Conservation (phyloP, 2,797 vertebrate genomes). For the Crenuchus spilurus region DNA sequence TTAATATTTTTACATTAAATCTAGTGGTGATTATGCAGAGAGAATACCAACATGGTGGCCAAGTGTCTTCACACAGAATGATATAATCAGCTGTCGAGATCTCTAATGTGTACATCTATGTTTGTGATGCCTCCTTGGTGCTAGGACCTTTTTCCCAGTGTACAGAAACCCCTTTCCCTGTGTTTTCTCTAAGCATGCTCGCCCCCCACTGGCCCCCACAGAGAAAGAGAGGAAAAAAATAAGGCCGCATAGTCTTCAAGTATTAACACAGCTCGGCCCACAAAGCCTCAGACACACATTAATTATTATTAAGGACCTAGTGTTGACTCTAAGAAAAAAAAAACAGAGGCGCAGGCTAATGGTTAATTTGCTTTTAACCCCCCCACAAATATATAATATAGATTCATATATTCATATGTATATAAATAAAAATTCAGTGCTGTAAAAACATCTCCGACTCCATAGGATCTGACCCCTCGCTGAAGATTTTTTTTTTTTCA, state of each 20-base stretch:
- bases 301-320: slow-evolving; percentile 73
- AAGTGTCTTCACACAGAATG: not conserved
- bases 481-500: slow-evolving; percentile 68
- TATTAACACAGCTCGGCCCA: slow-evolving; percentile 74
- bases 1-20: no score
- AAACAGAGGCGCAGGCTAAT: slow-evolving; percentile 67
- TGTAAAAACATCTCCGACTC: slow-evolving; percentile 82
- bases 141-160: slow-evolving; percentile 59
- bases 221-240: slow-evolving; percentile 66
- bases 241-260: slow-evolving; percentile 74
- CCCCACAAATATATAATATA: slow-evolving; percentile 79
- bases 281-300: slow-evolving; percentile 74
- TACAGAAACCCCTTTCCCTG: slow-evolving; percentile 58
- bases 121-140: slow-evolving; percentile 39
- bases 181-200: slow-evolving; percentile 64
- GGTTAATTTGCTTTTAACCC: slow-evolving; percentile 81
- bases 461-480: slow-evolving; percentile 76
- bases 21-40: no score
- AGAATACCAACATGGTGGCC: no score
- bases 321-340: slow-evolving; percentile 69
- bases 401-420: slow-evolving; percentile 78
- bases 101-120: slow-evolving; percentile 1
- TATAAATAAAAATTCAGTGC: slow-evolving; percentile 89
- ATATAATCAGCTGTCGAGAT: not conserved
- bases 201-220: slow-evolving; percentile 58